phyloP scores from a whole-genome alignment of 2,888 invertebrate species.

The Blastobasis adustella region DNA sequence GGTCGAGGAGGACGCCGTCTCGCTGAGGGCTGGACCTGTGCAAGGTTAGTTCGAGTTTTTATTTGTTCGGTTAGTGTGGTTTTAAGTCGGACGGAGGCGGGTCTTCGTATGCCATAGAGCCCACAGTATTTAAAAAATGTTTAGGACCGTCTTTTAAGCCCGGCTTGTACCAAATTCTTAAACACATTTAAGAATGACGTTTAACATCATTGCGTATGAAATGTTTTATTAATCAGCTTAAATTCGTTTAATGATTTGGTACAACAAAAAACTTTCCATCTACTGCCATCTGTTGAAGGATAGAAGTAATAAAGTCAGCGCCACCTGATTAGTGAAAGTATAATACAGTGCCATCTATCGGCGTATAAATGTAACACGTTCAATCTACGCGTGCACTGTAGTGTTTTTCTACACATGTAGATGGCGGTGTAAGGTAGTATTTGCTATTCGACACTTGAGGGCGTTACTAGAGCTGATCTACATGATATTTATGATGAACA shows the following conservation, averaged over 20 bases:
- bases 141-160: too few species aligned
- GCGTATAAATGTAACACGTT: slow-evolving; percentile 4
- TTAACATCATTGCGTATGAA: too few species aligned
- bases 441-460: slow-evolving; percentile 14
- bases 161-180: too few species aligned
- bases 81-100: too few species aligned
- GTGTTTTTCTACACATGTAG: slow-evolving; percentile 25
- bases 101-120: too few species aligned
- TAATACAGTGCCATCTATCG: slow-evolving; percentile 13
- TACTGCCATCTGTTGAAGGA: not conserved
- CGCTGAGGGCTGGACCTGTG: slow-evolving; percentile 76
- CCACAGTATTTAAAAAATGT: too few species aligned
- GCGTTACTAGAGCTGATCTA: slow-evolving; percentile 14
- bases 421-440: slow-evolving; percentile 18
- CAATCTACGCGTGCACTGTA: not conserved
- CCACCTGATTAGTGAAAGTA: slow-evolving; percentile 24
- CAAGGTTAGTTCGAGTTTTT: slow-evolving; percentile 67
- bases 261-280: not conserved
- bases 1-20: slow-evolving; percentile 78
- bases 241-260: not conserved
- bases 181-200: too few species aligned
- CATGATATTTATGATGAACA: too few species aligned
- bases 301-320: slow-evolving; percentile 9
- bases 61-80: too few species aligned
- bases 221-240: not conserved